Evolutionary conservation across 2,888 invertebrate genomes (phyloP), one percentile per base, ranked within the genome.

Genomic region (Ectropis crepuscularia): DNA sequence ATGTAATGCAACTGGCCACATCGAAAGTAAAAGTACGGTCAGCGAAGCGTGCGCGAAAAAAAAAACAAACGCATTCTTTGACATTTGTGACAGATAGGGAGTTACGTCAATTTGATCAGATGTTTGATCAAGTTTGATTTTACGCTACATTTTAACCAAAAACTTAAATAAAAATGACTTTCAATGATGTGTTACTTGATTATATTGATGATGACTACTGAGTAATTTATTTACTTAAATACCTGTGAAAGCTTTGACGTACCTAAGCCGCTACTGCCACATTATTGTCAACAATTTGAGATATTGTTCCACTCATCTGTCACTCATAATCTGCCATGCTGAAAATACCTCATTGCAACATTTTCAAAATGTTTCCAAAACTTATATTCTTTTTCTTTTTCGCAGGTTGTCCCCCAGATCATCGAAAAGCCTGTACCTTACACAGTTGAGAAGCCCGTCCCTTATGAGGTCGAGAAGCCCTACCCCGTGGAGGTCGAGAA

Each of bases 401-500:
- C 75, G 0, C 84, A 93, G 93, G 94, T 95, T 55, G 95, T 96
- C 6, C 95, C 95, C 9, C 95, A 96, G 75, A 94, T 96, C 67
- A 94, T 96, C 59, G 96, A 96, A 76, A 95, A 95, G 76, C 95
- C 95, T 71, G 95, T 96, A 9, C 96, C 96, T 5, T 95, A 95
- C 85, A 95, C 95, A 2, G 95, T 96, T 5, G 96, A 96, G 79
- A 96, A 95, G 78, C 95, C 95, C 28, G 94, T 95, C 28, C 95
- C 95, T 16, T 95, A 96, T 75, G 95, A 95, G 72, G 94, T 96
- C 2, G 95, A 96, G 78, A 96, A 95, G 79, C 96, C 96, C 6
- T 96, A 96, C 93, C 96, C 96, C 73, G 95, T 96, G 6, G 95
- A 95, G 83, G 95, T 96, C 38, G 95, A 96, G 70, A 96, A 96